phyloP scores from a whole-genome alignment of 2,797 vertebrate species.

The Hydrolagus colliei region DNA sequence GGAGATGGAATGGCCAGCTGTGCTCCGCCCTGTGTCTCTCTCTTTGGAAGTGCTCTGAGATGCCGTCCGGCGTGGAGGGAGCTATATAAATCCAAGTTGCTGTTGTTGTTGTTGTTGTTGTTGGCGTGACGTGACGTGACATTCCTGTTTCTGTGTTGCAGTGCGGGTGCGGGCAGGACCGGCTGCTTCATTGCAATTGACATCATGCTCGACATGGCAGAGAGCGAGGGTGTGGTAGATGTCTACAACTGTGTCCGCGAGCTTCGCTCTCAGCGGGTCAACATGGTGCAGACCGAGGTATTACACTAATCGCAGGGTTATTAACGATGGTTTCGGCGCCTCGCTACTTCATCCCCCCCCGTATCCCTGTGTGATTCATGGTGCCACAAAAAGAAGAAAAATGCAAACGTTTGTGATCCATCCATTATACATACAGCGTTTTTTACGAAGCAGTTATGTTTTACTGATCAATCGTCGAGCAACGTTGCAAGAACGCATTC shows the following conservation, averaged over 20 bases:
- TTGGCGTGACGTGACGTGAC: background rate
- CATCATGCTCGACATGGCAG: conserved; percentile 98
- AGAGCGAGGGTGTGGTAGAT: conserved; percentile 93
- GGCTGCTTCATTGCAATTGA: conserved; percentile 96
- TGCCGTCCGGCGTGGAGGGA: no score
- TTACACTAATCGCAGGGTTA: background rate
- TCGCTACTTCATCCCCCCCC: background rate
- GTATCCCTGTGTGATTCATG: no score
- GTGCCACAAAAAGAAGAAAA: no score
- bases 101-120: no score
- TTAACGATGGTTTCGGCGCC: background rate
- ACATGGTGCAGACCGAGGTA: conserved; percentile 94
- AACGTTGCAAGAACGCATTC: no score
- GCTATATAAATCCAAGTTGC: no score
- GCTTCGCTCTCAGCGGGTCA: conserved; percentile 87
- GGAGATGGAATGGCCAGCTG: background rate
- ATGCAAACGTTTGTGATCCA: no score
- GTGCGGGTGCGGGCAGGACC: conserved; percentile 86
- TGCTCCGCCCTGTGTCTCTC: background rate
- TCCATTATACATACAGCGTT: no score
- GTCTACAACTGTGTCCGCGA: conserved; percentile 96
- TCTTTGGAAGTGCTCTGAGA: background rate
- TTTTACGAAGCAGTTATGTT: no score
- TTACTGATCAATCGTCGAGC: no score
- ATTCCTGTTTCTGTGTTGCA: conserved; percentile 42